Percentiles rank a stretch among this genome's conserved stretches.
These are phyloP conservation scores for Pluvialis apricaria DNA, from an alignment of 2,113 vertebrate species.

Conservation along the genomic window DNA sequence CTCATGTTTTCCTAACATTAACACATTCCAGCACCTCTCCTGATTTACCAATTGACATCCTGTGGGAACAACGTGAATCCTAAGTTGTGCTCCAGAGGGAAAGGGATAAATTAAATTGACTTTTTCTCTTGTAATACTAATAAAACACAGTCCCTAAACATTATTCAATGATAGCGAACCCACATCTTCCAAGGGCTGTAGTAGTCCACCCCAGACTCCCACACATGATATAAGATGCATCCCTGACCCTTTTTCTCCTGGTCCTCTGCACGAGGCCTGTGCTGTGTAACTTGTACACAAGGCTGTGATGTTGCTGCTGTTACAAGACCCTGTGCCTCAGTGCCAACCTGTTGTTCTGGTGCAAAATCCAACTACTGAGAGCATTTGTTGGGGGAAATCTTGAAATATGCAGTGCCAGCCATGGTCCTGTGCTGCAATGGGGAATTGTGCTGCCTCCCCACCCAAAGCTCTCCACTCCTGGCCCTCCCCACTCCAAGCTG, in stretches of 20 bases:
- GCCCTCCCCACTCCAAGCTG: background rate
- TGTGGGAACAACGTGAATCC: background rate
- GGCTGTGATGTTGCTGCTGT: background rate
- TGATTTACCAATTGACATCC: background rate
- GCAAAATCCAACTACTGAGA: background rate
- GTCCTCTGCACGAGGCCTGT: background rate
- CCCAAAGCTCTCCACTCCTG: background rate
- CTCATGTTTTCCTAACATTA: background rate
- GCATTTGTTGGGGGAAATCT: background rate
- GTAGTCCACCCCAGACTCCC: background rate
- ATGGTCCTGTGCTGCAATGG: background rate
- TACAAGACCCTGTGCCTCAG: background rate
- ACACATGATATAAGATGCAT: background rate
- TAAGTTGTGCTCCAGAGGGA: background rate
- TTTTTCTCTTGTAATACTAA: background rate
- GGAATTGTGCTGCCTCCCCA: background rate
- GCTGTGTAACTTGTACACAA: background rate
- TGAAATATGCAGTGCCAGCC: background rate
- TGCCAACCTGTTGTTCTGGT: background rate
- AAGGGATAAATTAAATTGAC: background rate
- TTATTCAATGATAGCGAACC: background rate
- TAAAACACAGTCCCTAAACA: background rate
- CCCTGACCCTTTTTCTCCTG: background rate
- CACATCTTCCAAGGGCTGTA: background rate
- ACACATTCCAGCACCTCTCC: background rate